These are phyloP conservation scores for Drosophila falleni DNA, from an alignment of 2,888 invertebrate species.

Conservation along the genomic window DNA sequence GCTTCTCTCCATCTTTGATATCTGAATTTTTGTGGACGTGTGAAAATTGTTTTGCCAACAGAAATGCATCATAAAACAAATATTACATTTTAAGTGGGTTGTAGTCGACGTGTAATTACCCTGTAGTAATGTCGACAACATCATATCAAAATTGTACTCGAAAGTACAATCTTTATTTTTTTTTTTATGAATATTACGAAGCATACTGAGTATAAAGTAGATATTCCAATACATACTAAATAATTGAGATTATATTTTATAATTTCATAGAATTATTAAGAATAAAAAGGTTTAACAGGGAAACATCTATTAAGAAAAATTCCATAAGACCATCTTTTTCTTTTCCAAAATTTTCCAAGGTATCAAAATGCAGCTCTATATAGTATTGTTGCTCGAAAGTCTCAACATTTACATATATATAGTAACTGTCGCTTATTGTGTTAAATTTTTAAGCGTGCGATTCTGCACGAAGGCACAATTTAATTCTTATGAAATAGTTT, in stretches of 20 bases:
- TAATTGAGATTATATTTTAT: too few species aligned
- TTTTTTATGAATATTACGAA: too few species aligned
- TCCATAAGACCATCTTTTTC: neutral
- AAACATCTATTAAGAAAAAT: neutral
- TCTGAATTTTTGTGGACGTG: constrained; percentile 48
- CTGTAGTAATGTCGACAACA: neutral
- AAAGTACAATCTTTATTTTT: neutral
- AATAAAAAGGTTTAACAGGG: too few species aligned
- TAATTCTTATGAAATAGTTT: constrained; percentile 56
- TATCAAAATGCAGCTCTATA: neutral
- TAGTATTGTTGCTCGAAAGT: neutral
- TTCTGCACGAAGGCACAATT: constrained; percentile 62
- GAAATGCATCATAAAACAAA: constrained; percentile 5
- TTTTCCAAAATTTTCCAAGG: neutral
- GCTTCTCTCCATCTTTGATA: constrained; percentile 49
- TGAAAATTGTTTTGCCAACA: constrained; percentile 53
- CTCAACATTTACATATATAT: constrained; percentile 54
- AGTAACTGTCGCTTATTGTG: constrained; percentile 60
- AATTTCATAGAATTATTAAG: too few species aligned
- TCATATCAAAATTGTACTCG: too few species aligned
- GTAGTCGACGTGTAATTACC: neutral
- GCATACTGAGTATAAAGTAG: too few species aligned
- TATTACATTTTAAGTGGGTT: neutral
- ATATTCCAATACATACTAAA: too few species aligned
- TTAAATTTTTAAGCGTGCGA: constrained; percentile 50